Base-by-base conservation (phyloP, 2,888 invertebrate species). In the Sesia apiformis region DNA sequence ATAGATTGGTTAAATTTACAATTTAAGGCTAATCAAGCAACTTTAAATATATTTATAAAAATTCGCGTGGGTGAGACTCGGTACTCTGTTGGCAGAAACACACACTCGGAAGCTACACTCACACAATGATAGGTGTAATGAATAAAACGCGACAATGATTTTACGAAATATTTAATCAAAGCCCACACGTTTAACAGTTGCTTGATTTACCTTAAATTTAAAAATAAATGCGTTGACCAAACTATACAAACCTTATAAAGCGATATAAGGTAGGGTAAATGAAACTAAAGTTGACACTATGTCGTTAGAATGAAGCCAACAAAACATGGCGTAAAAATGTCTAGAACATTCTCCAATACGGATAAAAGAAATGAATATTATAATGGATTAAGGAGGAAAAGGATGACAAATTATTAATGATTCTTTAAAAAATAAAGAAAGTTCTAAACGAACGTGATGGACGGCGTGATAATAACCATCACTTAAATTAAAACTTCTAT, bases 1-100 rank as follows among this genome's bases (percentile, higher is more conserved):
- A 59, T 58, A 62, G 55, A 41, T 57, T 61, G 58, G 61, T 65
- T 58, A 64, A 61, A 63, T 64, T 63, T 63, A 58, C 59, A 61
- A 60, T 69, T 67, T 76, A 82, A 86, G 87, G 86, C 74, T 72
- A 77, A 87, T 83, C 88, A 88, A 88, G 88, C 88, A 88, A 88
- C 85, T 75, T 63, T 64, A 64, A 67, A 71, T 63, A 57, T 58
- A 60, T 59, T 60, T 66, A 57, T 55, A 60, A 64, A 55, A 60
- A 56, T 55, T 53, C 55, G 66, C 63, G 80, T 87, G 84, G 84
- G 85, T 70, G 76, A 67, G 64, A 73, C 74, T 66, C 63, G 74
- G 70, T 77, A 84, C 87, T 86, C 82, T 82, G 84, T 73, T 76
- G 74, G 71, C 74, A 70, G 63, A 59, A 23, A 46, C 46, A 46